phyloP scores from a whole-genome alignment of 2,113 vertebrate species.

The Puntigrus tetrazona region DNA sequence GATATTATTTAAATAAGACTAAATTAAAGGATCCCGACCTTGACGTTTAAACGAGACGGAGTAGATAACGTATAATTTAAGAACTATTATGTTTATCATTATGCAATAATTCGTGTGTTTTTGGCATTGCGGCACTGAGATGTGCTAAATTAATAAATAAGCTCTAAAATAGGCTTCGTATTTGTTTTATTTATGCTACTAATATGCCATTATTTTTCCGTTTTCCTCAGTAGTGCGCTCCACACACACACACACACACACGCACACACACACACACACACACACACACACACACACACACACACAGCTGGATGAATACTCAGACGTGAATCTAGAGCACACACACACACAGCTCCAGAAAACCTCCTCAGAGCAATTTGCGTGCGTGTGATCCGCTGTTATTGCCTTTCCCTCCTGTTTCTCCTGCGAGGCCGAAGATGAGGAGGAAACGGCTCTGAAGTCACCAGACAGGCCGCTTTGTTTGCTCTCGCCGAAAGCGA shows the following conservation, averaged over 20 bases:
- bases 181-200: not conserved
- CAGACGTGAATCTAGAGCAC: not conserved
- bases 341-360: not conserved
- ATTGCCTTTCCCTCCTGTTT: conserved; percentile 3
- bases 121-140: too few species aligned
- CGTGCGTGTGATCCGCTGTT: conserved; percentile 7
- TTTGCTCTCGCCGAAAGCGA: conserved; percentile 20
- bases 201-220: too few species aligned
- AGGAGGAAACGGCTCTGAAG: not conserved
- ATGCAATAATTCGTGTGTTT: too few species aligned
- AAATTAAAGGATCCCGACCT: not conserved
- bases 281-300: too few species aligned
- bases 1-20: not conserved
- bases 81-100: too few species aligned
- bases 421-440: not conserved
- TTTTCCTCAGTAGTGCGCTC: too few species aligned
- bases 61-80: too few species aligned
- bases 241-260: too few species aligned
- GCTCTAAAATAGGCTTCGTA: not conserved
- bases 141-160: too few species aligned
- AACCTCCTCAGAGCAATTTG: not conserved
- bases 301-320: too few species aligned
- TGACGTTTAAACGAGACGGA: not conserved
- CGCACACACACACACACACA: too few species aligned
- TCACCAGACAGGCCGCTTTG: conserved; percentile 21